These are phyloP conservation scores for Poecilus cupreus DNA, from an alignment of 2,888 invertebrate species.

Conservation along the genomic window DNA sequence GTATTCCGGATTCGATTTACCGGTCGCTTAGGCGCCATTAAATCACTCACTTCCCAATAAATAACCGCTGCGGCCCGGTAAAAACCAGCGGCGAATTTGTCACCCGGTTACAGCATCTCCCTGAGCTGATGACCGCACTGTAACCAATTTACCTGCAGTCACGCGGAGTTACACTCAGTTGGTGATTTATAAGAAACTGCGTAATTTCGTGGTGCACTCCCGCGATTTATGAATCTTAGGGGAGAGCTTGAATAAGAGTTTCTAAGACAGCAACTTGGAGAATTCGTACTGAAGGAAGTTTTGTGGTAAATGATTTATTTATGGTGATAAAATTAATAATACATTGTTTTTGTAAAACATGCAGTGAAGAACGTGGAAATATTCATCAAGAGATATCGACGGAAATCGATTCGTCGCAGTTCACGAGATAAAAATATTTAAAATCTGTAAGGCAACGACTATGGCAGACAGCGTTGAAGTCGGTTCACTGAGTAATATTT, in stretches of 20 bases:
- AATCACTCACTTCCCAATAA: constrained; percentile 28
- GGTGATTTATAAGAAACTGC: constrained; percentile 37
- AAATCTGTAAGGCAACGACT: too few species aligned
- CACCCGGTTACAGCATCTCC: constrained; percentile 10
- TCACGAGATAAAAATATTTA: too few species aligned
- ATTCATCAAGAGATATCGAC: too few species aligned
- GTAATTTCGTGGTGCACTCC: constrained; percentile 35
- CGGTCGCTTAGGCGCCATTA: constrained; percentile 33
- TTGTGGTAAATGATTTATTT: constrained; percentile 8
- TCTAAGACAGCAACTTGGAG: neutral
- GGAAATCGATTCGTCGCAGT: too few species aligned
- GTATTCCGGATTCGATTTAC: constrained; percentile 15
- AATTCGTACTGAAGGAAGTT: neutral
- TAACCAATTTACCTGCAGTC: constrained; percentile 24
- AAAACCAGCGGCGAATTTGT: constrained; percentile 29
- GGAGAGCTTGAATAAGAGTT: constrained; percentile 23
- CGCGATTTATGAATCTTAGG: constrained; percentile 17
- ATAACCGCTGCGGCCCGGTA: neutral
- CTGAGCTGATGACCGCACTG: neutral
- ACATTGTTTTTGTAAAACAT: constrained; percentile 2
- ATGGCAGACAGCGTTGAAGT: too few species aligned
- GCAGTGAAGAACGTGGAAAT: too few species aligned
- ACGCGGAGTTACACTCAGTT: neutral
- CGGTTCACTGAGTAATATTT: too few species aligned
- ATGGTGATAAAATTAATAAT: neutral